These are phyloP conservation scores for Argyra leucocephala DNA, from an alignment of 2,888 invertebrate genomes.

Conservation along the genomic window DNA sequence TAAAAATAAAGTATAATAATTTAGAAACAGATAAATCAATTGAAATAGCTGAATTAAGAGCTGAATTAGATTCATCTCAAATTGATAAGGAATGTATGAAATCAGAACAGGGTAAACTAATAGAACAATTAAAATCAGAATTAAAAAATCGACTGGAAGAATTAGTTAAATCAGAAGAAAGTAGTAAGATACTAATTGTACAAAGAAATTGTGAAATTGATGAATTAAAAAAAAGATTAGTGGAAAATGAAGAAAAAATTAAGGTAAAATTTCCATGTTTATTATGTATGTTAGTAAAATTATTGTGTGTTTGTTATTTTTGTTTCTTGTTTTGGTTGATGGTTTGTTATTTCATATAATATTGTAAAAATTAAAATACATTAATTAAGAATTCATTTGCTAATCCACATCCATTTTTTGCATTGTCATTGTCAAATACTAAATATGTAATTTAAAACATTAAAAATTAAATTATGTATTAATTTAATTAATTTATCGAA, in stretches of 20 bases:
- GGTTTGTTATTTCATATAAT: not conserved
- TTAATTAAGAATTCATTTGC: not conserved
- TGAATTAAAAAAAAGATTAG: constrained; percentile 32
- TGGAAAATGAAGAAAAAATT: constrained; percentile 38
- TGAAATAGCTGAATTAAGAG: constrained; percentile 27
- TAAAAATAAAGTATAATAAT: constrained; percentile 25
- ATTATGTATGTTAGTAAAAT: not conserved
- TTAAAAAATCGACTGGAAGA: constrained; percentile 17
- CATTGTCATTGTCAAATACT: constrained; percentile 1
- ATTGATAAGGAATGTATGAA: constrained; percentile 30
- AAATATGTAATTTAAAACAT: no score
- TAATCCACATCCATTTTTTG: not conserved
- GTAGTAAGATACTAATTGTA: constrained; percentile 15
- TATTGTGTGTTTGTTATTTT: not conserved
- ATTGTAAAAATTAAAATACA: not conserved
- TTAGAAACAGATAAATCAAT: constrained; percentile 27
- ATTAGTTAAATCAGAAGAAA: constrained; percentile 21
- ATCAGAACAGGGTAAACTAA: constrained; percentile 28
- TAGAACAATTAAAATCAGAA: constrained; percentile 23
- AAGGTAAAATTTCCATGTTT: constrained; percentile 23
- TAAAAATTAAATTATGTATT: no score
- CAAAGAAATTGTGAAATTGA: constrained; percentile 30
- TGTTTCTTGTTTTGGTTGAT: not conserved
- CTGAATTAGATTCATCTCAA: constrained; percentile 21
- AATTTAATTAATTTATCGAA: no score